Percentiles rank a stretch among this genome's conserved stretches.
These are phyloP conservation scores for Trachymyrmex cornetzi DNA, from an alignment of 1,140 invertebrate species.

Conservation along the genomic window DNA sequence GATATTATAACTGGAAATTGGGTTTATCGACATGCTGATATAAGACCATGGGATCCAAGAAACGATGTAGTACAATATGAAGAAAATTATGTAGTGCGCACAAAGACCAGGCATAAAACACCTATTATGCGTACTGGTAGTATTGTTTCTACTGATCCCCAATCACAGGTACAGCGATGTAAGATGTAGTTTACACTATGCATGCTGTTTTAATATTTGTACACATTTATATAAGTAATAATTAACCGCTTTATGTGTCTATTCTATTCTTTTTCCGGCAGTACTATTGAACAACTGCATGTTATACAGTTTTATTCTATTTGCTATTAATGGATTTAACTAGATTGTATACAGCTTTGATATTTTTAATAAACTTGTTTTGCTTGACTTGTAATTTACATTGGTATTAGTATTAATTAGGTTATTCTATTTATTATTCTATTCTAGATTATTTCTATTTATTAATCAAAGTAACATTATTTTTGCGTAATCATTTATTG, in stretches of 20 bases:
- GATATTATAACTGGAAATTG: conserved; percentile 90
- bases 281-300: conserved; percentile 16
- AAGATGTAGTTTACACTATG: conserved; percentile 44
- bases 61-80: conserved; percentile 95
- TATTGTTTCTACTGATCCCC: conserved; percentile 88
- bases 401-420: conserved; percentile 13
- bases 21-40: conserved; percentile 92
- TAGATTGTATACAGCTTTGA: conserved; percentile 42
- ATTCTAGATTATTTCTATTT: conserved; percentile 13
- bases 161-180: conserved; percentile 82
- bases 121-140: conserved; percentile 90
- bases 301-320: conserved; percentile 12
- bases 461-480: conserved; percentile 21
- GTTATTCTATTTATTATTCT: conserved; percentile 21
- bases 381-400: background rate
- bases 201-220: conserved; percentile 59
- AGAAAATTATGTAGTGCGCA: conserved; percentile 90
- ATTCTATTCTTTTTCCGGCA: conserved; percentile 20
- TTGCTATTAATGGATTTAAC: conserved; percentile 40
- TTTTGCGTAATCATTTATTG: conserved; percentile 13
- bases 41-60: conserved; percentile 93
- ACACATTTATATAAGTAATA: conserved; percentile 49
- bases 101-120: conserved; percentile 91
- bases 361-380: conserved; percentile 58
- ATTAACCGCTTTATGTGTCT: conserved; percentile 29